Conservation (phyloP, 1,140 invertebrate species). For the Lethrus apterus region DNA sequence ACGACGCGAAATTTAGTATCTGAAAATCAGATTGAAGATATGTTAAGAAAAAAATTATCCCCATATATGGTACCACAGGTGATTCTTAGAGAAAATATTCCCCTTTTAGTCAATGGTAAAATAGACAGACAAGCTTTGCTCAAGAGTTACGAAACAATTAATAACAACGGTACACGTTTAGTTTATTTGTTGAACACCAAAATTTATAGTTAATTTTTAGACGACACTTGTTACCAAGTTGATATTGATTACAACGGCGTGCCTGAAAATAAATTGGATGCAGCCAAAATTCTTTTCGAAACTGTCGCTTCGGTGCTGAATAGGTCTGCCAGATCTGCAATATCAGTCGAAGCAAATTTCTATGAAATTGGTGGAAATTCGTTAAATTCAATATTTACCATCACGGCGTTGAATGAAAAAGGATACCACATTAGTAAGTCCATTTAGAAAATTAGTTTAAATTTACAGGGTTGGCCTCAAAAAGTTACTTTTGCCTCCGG, state of each 20-base stretch:
- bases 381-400: slow-evolving; percentile 74
- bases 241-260: slow-evolving; percentile 50
- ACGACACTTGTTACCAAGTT: slow-evolving; percentile 24
- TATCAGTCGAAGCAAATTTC: slow-evolving; percentile 62
- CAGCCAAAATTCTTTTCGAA: slow-evolving; percentile 61
- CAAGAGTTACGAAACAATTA: slow-evolving; percentile 58
- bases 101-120: slow-evolving; percentile 77
- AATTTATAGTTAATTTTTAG: slow-evolving; percentile 17
- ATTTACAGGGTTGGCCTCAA: too few relatives aligned
- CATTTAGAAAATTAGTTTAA: too few relatives aligned
- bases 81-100: slow-evolving; percentile 62
- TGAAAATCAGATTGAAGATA: slow-evolving; percentile 55
- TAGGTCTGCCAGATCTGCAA: slow-evolving; percentile 46
- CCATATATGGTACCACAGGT: slow-evolving; percentile 75
- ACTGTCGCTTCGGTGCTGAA: slow-evolving; percentile 64
- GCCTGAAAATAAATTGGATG: slow-evolving; percentile 47
- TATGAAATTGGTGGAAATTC: slow-evolving; percentile 82
- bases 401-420: slow-evolving; percentile 66
- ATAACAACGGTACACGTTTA: slow-evolving; percentile 48
- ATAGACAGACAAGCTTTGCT: slow-evolving; percentile 70
- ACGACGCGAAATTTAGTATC: slow-evolving; percentile 49
- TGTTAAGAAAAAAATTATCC: slow-evolving; percentile 55
- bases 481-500: too few relatives aligned
- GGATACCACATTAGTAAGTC: slow-evolving; percentile 65
- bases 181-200: background rate